A percentile compares a stretch with the other conserved stretches of the same genome.
Conservation (phyloP, 2,113 vertebrate species). For the Chascanopsetta lugubris region DNA sequence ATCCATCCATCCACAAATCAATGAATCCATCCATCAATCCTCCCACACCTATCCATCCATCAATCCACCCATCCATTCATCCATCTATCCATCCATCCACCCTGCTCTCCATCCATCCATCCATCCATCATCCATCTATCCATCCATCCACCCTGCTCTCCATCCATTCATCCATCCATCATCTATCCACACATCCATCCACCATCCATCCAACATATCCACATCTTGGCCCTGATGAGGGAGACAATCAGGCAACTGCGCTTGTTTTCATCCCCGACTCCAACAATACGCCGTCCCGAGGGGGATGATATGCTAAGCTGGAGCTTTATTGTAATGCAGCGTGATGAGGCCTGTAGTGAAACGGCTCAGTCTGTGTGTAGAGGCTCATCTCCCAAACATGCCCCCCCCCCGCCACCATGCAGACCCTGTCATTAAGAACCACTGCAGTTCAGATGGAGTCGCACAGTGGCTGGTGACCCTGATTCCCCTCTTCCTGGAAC, state of each 20-base stretch:
- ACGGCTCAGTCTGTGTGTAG: constrained; percentile 36
- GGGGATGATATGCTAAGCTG: constrained; percentile 50
- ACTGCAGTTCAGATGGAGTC: constrained; percentile 27
- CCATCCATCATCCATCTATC: not conserved
- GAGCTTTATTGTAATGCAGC: constrained; percentile 66
- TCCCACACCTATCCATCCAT: too few species aligned
- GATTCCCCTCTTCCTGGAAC: constrained; percentile 13
- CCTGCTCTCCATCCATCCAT: constrained; percentile 28
- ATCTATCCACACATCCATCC: too few species aligned
- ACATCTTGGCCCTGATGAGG: constrained; percentile 49
- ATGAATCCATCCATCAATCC: not conserved
- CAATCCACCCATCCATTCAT: constrained; percentile 24
- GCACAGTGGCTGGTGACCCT: constrained; percentile 9
- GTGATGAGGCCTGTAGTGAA: constrained; percentile 48
- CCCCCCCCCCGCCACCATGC: too few species aligned
- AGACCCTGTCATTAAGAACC: constrained; percentile 43
- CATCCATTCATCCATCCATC: constrained; percentile 27
- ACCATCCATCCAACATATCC: not conserved
- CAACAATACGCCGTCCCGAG: constrained; percentile 31
- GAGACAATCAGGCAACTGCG: constrained; percentile 55
- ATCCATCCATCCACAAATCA: too few species aligned
- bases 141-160: too few species aligned
- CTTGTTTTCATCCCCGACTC: constrained; percentile 54
- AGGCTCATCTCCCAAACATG: constrained; percentile 35
- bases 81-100: not conserved